Evolutionary conservation across 2,113 vertebrate species (phyloP).

Genomic region (Budorcas taxicolor): DNA sequence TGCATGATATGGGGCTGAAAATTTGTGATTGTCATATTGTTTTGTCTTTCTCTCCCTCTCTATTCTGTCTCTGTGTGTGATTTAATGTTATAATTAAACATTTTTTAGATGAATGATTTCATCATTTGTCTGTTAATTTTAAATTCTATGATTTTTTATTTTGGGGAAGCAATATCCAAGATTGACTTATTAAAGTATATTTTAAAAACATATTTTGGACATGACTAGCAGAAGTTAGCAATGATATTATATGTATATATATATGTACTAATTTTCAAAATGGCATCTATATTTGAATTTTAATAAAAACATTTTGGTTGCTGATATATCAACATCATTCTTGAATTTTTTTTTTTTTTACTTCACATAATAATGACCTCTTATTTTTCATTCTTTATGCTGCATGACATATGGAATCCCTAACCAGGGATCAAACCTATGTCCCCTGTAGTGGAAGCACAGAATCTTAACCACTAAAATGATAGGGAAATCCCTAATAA

Average conservation of each 20-base stretch:
- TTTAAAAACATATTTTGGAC: neutral
- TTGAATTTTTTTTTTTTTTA: neutral
- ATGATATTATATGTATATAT: neutral
- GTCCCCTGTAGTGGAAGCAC: neutral
- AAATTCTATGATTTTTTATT: neutral
- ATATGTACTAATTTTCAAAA: neutral
- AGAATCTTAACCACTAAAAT: neutral
- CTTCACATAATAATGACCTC: neutral
- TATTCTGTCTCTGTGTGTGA: neutral
- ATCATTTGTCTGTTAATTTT: neutral
- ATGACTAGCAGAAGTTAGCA: neutral
- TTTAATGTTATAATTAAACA: neutral
- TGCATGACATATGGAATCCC: neutral
- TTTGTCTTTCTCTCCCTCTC: neutral
- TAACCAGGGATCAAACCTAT: neutral
- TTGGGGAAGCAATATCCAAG: neutral
- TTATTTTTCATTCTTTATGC: neutral
- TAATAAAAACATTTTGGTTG: neutral
- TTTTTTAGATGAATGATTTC: neutral
- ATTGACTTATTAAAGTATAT: neutral
- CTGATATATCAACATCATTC: neutral
- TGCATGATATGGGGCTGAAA: neutral
- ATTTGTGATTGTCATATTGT: neutral
- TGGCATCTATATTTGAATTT: neutral
- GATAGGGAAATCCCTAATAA: neutral